Conservation (phyloP, 2,113 vertebrate species). For the Ibidorhyncha struthersii region DNA sequence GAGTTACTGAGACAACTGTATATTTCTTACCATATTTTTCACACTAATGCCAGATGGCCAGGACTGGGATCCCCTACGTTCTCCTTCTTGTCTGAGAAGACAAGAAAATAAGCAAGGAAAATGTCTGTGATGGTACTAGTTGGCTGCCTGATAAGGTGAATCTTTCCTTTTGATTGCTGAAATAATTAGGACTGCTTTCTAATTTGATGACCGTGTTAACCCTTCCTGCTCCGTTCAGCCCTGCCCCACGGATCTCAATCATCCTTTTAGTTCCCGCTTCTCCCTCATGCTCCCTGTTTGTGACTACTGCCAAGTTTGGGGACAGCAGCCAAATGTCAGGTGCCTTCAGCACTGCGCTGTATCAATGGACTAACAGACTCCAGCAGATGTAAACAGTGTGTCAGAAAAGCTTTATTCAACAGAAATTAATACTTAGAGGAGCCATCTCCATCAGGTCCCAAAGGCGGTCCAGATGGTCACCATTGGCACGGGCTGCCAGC, state of each 20-base stretch:
- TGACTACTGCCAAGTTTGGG: background rate
- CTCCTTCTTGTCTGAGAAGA: conserved; percentile 10
- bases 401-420: conserved; percentile 11
- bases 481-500: background rate
- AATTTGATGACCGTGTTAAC: background rate
- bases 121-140: background rate
- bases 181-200: background rate
- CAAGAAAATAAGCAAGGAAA: conserved; percentile 25
- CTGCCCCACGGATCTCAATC: background rate
- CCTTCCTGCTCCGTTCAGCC: background rate
- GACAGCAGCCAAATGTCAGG: background rate
- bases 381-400: background rate
- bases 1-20: background rate
- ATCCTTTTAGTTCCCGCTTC: background rate
- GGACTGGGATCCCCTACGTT: conserved; percentile 34
- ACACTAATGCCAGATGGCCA: conserved; percentile 47
- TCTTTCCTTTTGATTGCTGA: conserved; percentile 13
- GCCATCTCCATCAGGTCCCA: background rate
- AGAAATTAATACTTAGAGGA: background rate
- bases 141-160: conserved; percentile 25
- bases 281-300: background rate
- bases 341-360: background rate
- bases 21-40: background rate
- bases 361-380: background rate
- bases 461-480: background rate